Evolutionary conservation across 2,888 invertebrate species (phyloP).

Genomic region (Latrodectus hesperus): DNA sequence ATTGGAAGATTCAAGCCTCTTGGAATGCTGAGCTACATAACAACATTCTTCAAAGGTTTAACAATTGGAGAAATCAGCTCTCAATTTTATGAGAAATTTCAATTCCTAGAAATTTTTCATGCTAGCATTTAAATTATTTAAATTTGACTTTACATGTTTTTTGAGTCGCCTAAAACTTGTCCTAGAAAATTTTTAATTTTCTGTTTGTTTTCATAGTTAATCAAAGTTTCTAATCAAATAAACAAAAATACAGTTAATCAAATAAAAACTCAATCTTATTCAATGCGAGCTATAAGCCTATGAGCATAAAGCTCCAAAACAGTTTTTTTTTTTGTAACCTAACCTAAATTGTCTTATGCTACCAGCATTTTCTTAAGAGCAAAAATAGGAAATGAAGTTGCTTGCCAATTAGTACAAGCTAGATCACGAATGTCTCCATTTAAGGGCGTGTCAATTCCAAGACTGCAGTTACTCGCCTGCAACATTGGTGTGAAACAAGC

Average conservation of each 20-base stretch:
- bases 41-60: not conserved
- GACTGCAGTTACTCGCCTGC: constrained; percentile 17
- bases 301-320: too few species aligned
- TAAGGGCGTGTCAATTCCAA: constrained; percentile 2
- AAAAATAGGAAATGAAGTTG: not conserved
- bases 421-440: not conserved
- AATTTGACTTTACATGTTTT: constrained; percentile 9
- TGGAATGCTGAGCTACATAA: not conserved
- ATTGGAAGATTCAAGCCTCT: not conserved
- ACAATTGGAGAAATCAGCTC: not conserved
- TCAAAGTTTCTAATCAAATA: too few species aligned
- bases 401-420: constrained; percentile 2
- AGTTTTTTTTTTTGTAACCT: too few species aligned
- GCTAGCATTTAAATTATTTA: not conserved
- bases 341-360: not conserved
- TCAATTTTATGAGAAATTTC: not conserved
- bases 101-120: not conserved
- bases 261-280: too few species aligned
- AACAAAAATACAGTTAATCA: too few species aligned
- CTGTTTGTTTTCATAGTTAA: too few species aligned
- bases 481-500: constrained; percentile 16
- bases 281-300: too few species aligned
- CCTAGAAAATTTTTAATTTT: too few species aligned
- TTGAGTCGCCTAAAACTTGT: not conserved
- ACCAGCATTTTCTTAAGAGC: not conserved